phyloP scores from a whole-genome alignment of 2,888 invertebrate species.

The Seladonia tumulorum region DNA sequence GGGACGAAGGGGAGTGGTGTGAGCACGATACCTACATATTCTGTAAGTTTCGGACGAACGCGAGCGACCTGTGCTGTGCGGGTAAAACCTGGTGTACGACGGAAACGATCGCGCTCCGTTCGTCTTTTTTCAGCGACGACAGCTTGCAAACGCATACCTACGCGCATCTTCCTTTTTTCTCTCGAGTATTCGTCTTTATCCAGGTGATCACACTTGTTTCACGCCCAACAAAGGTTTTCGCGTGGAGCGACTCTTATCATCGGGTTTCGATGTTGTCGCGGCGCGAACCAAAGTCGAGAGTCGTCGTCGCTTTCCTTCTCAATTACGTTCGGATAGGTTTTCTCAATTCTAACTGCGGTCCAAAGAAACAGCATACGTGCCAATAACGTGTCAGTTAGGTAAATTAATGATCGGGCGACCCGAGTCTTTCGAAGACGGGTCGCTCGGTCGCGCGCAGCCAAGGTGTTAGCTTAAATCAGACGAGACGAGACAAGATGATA shows the following conservation, averaged over 20 bases:
- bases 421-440: neutral
- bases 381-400: slow-evolving; percentile 76
- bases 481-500: slow-evolving; percentile 6
- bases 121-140: neutral
- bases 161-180: slow-evolving; percentile 21
- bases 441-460: slow-evolving; percentile 47
- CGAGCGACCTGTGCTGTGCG: neutral
- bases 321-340: slow-evolving; percentile 30
- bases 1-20: neutral
- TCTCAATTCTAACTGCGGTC: slow-evolving; percentile 76
- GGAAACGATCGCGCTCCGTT: neutral
- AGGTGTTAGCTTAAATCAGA: slow-evolving; percentile 54
- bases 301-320: slow-evolving; percentile 16
- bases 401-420: slow-evolving; percentile 43
- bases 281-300: neutral
- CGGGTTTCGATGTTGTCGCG: neutral
- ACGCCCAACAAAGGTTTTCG: neutral
- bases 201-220: neutral
- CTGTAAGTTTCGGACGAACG: neutral
- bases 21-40: neutral
- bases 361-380: slow-evolving; percentile 80
- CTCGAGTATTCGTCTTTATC: neutral
- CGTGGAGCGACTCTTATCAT: neutral
- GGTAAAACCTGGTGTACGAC: neutral
- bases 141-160: slow-evolving; percentile 21